Base-by-base conservation (phyloP, 2,797 vertebrate genomes). In the Acipenser ruthenus region DNA sequence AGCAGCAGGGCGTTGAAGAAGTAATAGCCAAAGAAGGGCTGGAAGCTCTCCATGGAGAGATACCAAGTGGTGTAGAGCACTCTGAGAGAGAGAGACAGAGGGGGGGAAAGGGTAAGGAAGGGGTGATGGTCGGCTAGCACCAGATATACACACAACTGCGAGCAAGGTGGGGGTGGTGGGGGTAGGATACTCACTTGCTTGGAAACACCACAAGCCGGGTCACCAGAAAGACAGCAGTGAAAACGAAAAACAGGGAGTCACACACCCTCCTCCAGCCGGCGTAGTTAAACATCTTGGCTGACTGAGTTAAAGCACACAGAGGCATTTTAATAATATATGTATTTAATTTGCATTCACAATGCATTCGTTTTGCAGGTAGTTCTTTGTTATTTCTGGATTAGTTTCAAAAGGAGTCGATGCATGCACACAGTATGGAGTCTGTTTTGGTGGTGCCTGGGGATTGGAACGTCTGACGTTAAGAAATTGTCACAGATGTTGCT, bases 11-110 rank as follows among this genome's bases (percentile, higher is more conserved):
- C 3, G 6, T 96, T 95, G 80, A 96, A 86, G 61, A 98, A 91
- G 75, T 96, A 98, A 77, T 97, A 99, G 71, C 88, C 93, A 1
- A 89, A 88, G 83, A 94, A 99, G 2, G 94, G 91, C 0, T 85
- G 15, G 55, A 80, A 88, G 70, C 84, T 80, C 55, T 90, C 76
- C 62, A 90, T 72, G 60, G 89, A 95, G 56, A 88, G 79, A 18
- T 90, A 88, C 72, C 92, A 80, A 0, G 94, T 93, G 60, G 92
- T 83, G 71, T 97, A 84, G 73, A 98, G 73, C 65, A 98, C 79
- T 77, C 96, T 98, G 75, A 12, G 59, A 70, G 37, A 66, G 12
- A 66, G 12, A 7, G 66, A 65, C 53, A 63, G 13, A 56, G 10
- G 23, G 60, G 56, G 47, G n/a, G 15, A 18, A 6, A 6, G 23